Percentiles rank a stretch among this genome's conserved stretches.
These are phyloP conservation scores for Lordiphosa andalusiaca DNA, from an alignment of 2,888 invertebrate genomes.

Conservation along the genomic window DNA sequence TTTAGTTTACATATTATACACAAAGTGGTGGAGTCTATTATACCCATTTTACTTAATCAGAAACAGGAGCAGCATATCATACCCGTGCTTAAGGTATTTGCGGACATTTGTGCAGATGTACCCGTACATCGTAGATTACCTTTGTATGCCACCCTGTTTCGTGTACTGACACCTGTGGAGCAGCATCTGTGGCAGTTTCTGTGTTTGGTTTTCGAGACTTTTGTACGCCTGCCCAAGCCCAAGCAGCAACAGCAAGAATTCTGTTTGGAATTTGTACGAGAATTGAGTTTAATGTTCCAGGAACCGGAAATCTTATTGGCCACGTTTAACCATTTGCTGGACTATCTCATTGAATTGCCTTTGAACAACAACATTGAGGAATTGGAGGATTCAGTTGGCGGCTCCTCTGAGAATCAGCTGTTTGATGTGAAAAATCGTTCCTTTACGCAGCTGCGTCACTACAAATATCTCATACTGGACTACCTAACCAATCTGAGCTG, in stretches of 20 bases:
- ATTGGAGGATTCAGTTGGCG: conserved; percentile 16
- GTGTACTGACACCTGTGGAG: conserved; percentile 83
- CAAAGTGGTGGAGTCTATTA: conserved; percentile 92
- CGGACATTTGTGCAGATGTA: conserved; percentile 93
- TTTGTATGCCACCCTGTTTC: conserved; percentile 89
- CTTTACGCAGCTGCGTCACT: conserved; percentile 90
- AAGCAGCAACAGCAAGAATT: conserved; percentile 80
- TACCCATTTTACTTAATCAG: conserved; percentile 89
- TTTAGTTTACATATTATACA: conserved; percentile 97
- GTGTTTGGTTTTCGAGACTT: conserved; percentile 86
- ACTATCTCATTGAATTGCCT: conserved; percentile 86
- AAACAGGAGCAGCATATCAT: conserved; percentile 81
- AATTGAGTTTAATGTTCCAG: conserved; percentile 85
- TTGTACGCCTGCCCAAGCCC: conserved; percentile 83
- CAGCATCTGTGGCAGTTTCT: conserved; percentile 87
- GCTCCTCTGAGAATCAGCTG: conserved; percentile 78
- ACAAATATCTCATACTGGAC: conserved; percentile 89
- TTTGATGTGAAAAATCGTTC: conserved; percentile 85
- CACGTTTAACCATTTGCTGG: conserved; percentile 85
- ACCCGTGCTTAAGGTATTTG: conserved; percentile 92
- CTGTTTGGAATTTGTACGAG: conserved; percentile 85
- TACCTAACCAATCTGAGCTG: conserved; percentile 86
- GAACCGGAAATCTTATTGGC: conserved; percentile 83
- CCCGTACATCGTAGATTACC: conserved; percentile 94
- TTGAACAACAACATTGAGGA: conserved; percentile 80